Base-by-base conservation (phyloP, 2,113 vertebrate genomes). In the Grallaria varia region DNA sequence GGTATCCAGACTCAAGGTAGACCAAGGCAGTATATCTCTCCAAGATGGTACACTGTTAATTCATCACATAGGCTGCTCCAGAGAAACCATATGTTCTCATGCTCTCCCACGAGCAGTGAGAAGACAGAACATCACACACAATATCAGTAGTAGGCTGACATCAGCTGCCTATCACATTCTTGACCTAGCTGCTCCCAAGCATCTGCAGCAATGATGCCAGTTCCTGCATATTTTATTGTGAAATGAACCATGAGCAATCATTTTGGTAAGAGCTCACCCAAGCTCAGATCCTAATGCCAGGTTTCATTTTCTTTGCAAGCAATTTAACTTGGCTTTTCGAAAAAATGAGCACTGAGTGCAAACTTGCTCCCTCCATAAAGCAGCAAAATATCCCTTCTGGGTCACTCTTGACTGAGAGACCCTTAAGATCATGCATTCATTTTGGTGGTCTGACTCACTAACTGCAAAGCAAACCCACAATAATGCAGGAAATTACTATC, bases 21-120 rank as follows among this genome's bases (percentile, higher is more conserved):
- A 84, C 39, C 63, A 90, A 66, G 47, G 24, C 42, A 86, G 52
- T 20, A 31, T 23, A 50, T 44, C 7, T 45, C 72, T 93, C 55
- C 59, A n/a, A 90, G 86, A 90, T 90, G 85, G 86, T 67, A 86
- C 42, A 67, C 68, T 86, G 76, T 77, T 88, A 95, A 77, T 88
- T 94, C 55, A 39, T 72, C 42, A 24, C 72, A 66, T 9, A 62
- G 63, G 31, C 83, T 84, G 83, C 64, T 93, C 33, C 33, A 47
- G 88, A 84, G 90, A 90, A 88, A 68, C 90, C 88, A 86, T 93
- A 93, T 89, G 90, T 88, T 96, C 76, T 95, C 56, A 59, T 88
- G 47, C 73, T 92, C 90, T 95, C 86, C 89, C 89, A 96, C 52
- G 1, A 94, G 80, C 33, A 77, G 83, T 77, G 55, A 95, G 86